Evolutionary conservation across 2,888 invertebrate genomes (phyloP), one percentile per base, ranked within the genome.

Genomic region (Orthosia incerta): DNA sequence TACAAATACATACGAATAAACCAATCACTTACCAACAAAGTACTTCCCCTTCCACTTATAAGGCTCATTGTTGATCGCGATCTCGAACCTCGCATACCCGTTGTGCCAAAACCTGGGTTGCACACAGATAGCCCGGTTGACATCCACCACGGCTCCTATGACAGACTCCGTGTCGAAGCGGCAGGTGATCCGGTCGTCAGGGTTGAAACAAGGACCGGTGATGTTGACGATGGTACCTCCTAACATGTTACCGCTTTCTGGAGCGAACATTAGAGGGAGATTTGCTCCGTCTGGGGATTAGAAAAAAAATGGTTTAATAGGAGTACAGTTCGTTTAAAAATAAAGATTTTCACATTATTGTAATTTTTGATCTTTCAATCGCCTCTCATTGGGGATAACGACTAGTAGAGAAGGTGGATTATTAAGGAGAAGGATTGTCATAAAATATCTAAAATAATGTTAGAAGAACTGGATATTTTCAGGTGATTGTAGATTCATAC

Each of bases 151-250:
- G 70, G 97, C 97, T 4, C 98, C 99, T 15, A 97, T 93, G 0
- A 99, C 98, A 74, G 98, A 97, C 82, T 98, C 97, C 0, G 97
- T 98, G 89, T 99, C 98, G 89, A 99, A 99, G 83, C 98, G 97
- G 89, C 99, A 99, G 68, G 97, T 97, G 63, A 99, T 97, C 83
- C 98, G 97, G 87, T 98, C 98, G 2, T 96, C 96, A 0, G 97
- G 97, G 83, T 97, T 97, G 91, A 99, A 98, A 92, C 99, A 99
- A 3, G 99, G 99, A 0, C 99, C 99, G 0, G 99, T 99, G 74
- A 99, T 98, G 91, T 99, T 99, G 55, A 99, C 99, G 69, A 99
- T 97, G 0, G 99, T 98, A 2, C 99, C 99, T 4, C 99, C 99
- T 83, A 99, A 96, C 99, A 99, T 99, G 92, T 99, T 99, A 7